Conservation (phyloP, 2,888 invertebrate species). For the Torymus aiolomorphi region DNA sequence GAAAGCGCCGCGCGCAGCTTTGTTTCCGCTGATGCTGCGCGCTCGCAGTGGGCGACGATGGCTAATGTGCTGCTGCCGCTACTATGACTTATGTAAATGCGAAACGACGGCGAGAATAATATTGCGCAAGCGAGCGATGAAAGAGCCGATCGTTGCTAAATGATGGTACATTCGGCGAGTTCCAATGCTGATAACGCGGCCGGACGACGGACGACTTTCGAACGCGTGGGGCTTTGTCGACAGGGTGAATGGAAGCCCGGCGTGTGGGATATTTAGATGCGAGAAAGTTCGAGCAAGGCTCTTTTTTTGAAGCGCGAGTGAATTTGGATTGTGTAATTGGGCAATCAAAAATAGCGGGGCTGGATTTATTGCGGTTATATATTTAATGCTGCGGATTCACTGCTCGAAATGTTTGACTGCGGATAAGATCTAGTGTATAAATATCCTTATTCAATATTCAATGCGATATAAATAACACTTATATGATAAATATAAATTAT, state of each 20-base stretch:
- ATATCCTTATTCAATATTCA: neutral
- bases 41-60: conserved; percentile 21
- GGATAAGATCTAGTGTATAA: neutral
- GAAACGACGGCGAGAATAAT: neutral
- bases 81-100: conserved; percentile 30
- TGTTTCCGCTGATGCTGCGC: conserved; percentile 17
- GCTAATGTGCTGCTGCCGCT: conserved; percentile 4
- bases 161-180: neutral
- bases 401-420: neutral
- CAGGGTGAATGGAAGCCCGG: no score
- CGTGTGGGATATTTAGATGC: no score
- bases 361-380: no score
- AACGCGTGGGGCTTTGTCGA: no score
- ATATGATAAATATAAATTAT: neutral
- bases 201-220: no score
- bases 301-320: no score
- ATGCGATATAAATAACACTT: conserved; percentile 1
- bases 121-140: conserved; percentile 13
- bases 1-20: conserved; percentile 39
- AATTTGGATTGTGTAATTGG: no score
- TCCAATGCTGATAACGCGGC: no score
- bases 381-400: neutral
- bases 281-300: no score
- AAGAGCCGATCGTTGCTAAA: neutral
- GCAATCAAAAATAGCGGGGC: no score